Conservation (phyloP, 2,113 vertebrate genomes). For the Perca flavescens region DNA sequence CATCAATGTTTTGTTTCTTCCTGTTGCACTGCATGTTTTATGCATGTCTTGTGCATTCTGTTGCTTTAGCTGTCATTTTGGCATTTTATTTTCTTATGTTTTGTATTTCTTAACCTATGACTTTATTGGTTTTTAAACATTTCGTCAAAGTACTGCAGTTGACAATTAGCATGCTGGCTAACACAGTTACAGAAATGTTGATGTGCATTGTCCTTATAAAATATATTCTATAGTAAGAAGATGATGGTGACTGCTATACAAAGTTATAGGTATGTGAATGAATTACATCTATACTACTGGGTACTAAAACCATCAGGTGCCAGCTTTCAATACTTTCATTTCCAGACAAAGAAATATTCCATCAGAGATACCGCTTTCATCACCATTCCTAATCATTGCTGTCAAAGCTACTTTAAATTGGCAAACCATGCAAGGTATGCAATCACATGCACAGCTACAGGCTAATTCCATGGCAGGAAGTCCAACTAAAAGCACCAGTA, state of each 20-base stretch:
- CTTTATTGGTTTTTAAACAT: background rate
- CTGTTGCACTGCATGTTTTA: background rate
- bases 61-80: background rate
- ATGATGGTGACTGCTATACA: background rate
- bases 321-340: constrained; percentile 4
- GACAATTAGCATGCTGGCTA: background rate
- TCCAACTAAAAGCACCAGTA: background rate
- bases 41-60: background rate
- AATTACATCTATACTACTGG: background rate
- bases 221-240: background rate
- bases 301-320: background rate
- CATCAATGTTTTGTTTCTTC: background rate
- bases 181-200: background rate
- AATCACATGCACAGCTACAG: background rate
- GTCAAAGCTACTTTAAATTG: background rate
- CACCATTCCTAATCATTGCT: background rate
- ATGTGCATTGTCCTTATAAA: background rate
- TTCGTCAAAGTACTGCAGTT: background rate
- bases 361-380: background rate
- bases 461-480: background rate
- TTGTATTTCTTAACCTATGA: background rate
- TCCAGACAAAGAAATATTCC: constrained; percentile 12
- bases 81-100: background rate
- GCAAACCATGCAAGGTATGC: background rate
- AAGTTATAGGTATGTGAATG: background rate